Base-by-base conservation (phyloP, 64 coral and sea anemone genomes). In the Cladopsammia gracilis region DNA sequence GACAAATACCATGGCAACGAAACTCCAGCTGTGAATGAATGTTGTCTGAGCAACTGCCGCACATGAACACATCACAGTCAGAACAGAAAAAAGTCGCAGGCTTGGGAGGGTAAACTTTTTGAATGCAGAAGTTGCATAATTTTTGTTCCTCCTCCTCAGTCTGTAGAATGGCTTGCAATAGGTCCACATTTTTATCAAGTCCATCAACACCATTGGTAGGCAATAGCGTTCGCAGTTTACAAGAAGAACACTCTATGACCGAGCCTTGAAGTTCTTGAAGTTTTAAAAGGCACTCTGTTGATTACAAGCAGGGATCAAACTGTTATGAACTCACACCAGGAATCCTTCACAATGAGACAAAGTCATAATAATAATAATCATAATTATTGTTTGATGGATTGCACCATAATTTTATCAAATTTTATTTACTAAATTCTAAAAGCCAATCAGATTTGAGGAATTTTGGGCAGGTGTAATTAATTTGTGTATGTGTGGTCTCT, bases 11-110 rank as follows among this genome's bases (percentile, higher is more conserved):
- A 79, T 99, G 98, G 49, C 87, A 88, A 84, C 98, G 79, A 75
- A 96, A 99, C 61, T 99, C 98, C 54, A 99, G n/a, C 24, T 96
- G 91, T 25, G 95, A 96, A 52, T 99, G 98, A 76, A 99, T 99
- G 56, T 92, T 83, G 76, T 99, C 98, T 52, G 91, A 99, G 26
- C 98, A 99, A 49, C 82, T 76, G 4, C 98, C 98, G 79, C 98
- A 99, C 1, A 89, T 92, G 8, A 89, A 96, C 60, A 99, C 89
- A n/a, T 83, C 91, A 90, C 98, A 99, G 20, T 99, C 94, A 20
- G 53, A 70, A 72, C 98, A 99, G 43, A 87, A 91, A 64, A 99
- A 93, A 48, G 94, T 93, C 10, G 91, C 98, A 15, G 87, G 51
- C 87, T 93, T 96, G 14, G 98, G 91, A 56, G 98, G 98, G 60